Conservation (phyloP, 2,797 vertebrate species). For the Channallabes apus region DNA sequence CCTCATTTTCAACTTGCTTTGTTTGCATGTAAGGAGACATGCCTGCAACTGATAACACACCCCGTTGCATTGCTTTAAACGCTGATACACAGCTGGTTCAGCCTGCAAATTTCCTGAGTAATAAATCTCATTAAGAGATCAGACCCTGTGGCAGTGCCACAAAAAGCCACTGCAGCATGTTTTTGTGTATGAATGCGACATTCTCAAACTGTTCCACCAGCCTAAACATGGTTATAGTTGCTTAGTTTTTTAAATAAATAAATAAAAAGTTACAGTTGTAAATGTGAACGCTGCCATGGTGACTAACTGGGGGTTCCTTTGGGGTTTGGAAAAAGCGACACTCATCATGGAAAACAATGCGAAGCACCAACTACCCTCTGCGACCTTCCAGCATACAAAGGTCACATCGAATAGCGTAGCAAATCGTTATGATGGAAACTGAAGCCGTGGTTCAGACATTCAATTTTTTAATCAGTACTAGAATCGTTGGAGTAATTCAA, state of each 20-base stretch:
- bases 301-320: conserved; percentile 34
- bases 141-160: conserved; percentile 9
- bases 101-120: conserved; percentile 40
- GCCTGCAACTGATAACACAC: conserved; percentile 44
- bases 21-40: conserved; percentile 44
- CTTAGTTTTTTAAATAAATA: background rate
- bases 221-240: conserved; percentile 18
- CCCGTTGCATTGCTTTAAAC: conserved; percentile 15
- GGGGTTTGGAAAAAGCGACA: conserved; percentile 25
- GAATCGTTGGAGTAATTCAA: background rate
- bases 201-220: background rate
- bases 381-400: background rate
- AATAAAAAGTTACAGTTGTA: background rate
- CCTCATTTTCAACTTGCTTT: conserved; percentile 18
- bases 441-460: background rate
- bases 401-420: background rate
- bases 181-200: background rate
- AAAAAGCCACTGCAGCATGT: background rate
- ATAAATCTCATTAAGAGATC: conserved; percentile 43
- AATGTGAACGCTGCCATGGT: conserved; percentile 40
- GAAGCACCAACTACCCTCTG: background rate
- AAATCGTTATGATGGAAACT: background rate
- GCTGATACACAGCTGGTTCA: conserved; percentile 27
- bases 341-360: conserved; percentile 44
- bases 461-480: background rate